Conservation (phyloP, 2,797 vertebrate genomes). For the Sandelia bainsii region DNA sequence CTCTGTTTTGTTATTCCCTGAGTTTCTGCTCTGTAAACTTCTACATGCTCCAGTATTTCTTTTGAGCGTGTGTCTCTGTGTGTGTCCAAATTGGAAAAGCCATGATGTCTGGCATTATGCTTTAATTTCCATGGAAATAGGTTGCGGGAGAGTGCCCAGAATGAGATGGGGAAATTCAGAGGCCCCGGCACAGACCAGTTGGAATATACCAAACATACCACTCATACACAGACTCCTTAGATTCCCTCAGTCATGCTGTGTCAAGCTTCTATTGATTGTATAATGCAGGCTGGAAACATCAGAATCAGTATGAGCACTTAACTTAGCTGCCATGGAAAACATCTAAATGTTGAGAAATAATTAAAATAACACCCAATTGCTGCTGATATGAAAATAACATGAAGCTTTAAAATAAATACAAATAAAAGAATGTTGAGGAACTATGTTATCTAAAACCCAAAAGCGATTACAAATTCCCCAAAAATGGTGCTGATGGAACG, state of each 20-base stretch:
- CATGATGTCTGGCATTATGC: slow-evolving; percentile 57
- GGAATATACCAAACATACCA: slow-evolving; percentile 53
- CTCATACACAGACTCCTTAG: neutral
- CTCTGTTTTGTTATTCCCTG: slow-evolving; percentile 44
- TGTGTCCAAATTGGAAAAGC: slow-evolving; percentile 44
- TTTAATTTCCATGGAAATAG: slow-evolving; percentile 78
- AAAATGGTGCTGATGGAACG: slow-evolving; percentile 35
- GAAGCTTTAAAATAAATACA: neutral
- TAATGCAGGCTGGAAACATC: slow-evolving; percentile 10
- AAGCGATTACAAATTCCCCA: slow-evolving; percentile 5
- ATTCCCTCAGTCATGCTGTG: slow-evolving; percentile 15
- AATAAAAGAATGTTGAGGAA: neutral
- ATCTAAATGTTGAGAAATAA: slow-evolving; percentile 14
- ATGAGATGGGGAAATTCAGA: slow-evolving; percentile 63
- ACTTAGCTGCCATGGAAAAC: neutral
- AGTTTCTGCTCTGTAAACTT: slow-evolving; percentile 63
- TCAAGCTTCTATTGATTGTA: slow-evolving; percentile 12
- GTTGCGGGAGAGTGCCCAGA: slow-evolving; percentile 53
- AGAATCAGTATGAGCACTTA: slow-evolving; percentile 14
- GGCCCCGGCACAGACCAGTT: slow-evolving; percentile 37
- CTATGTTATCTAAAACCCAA: slow-evolving; percentile 22
- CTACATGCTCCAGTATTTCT: slow-evolving; percentile 46
- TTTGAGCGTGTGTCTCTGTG: slow-evolving; percentile 18
- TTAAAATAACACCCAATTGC: slow-evolving; percentile 20
- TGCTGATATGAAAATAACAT: slow-evolving; percentile 15